A percentile compares a stretch with the other conserved stretches of the same genome.
phyloP scores from a whole-genome alignment of 2,113 vertebrate genomes.

The Centropus bengalensis region DNA sequence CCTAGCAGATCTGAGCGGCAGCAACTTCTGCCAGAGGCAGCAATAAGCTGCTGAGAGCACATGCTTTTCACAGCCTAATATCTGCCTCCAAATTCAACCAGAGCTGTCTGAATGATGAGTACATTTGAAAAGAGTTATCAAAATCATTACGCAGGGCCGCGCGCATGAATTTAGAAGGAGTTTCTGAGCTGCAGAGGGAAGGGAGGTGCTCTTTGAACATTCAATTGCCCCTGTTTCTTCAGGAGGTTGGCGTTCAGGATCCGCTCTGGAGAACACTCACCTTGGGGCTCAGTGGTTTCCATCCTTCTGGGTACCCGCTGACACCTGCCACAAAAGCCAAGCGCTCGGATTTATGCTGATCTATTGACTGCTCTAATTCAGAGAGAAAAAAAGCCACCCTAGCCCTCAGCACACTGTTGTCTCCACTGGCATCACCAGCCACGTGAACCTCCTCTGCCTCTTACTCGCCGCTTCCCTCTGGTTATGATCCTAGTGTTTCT shows the following conservation, averaged over 20 bases:
- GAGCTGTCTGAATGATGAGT: not conserved
- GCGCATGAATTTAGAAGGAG: not conserved
- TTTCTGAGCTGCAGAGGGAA: not conserved
- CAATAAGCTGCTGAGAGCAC: slow-evolving; percentile 2
- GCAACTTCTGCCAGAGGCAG: slow-evolving; percentile 33
- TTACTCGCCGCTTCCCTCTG: not conserved
- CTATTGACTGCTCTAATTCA: not conserved
- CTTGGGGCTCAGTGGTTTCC: not conserved
- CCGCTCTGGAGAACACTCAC: not conserved
- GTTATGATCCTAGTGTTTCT: not conserved
- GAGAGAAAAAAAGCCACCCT: not conserved
- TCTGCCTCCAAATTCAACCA: not conserved
- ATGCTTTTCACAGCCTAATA: not conserved
- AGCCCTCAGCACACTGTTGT: not conserved
- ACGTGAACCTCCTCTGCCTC: not conserved
- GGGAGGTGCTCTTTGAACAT: not conserved
- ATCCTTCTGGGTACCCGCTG: not conserved
- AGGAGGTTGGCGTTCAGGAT: not conserved
- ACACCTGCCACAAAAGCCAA: not conserved
- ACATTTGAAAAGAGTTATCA: slow-evolving; percentile 8
- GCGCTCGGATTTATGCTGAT: not conserved
- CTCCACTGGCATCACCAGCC: not conserved
- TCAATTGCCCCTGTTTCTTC: not conserved
- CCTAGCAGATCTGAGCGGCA: not conserved
- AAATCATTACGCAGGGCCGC: not conserved